Conservation (phyloP, 2,113 vertebrate species). For the Cyphomyrus discorhynchus region DNA sequence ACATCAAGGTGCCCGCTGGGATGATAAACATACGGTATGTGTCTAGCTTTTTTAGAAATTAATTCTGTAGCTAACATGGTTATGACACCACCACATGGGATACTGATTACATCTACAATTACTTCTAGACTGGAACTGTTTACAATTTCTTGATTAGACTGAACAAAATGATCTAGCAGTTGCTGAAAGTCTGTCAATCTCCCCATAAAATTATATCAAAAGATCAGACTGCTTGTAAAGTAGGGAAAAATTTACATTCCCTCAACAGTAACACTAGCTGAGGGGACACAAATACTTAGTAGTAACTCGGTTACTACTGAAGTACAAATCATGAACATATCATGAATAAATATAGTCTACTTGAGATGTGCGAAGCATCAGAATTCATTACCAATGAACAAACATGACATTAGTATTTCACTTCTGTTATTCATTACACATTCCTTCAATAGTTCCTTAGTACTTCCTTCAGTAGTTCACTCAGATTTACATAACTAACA, state of each 20-base stretch:
- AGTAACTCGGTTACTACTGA: too few relatives aligned
- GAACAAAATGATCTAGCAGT: not conserved
- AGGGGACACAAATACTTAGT: too few relatives aligned
- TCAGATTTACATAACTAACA: too few relatives aligned
- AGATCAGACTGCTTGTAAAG: not conserved
- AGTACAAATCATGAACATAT: too few relatives aligned
- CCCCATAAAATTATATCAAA: not conserved
- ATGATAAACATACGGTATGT: not conserved
- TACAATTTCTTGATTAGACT: slow-evolving; percentile 12
- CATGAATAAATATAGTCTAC: too few relatives aligned
- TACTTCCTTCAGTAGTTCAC: too few relatives aligned
- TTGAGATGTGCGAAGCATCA: too few relatives aligned
- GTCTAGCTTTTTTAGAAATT: not conserved
- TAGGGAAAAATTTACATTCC: not conserved
- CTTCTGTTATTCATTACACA: too few relatives aligned
- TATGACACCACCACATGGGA: not conserved
- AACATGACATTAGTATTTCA: too few relatives aligned
- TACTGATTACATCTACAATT: not conserved
- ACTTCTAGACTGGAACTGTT: not conserved
- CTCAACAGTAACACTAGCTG: not conserved
- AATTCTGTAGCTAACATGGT: not conserved
- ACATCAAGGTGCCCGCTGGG: too few relatives aligned
- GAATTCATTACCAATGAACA: too few relatives aligned
- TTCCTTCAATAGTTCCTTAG: too few relatives aligned
- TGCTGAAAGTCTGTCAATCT: not conserved